Evolutionary conservation across 2,113 vertebrate species (phyloP), one percentile per base, ranked within the genome.

Genomic region (Barbus barbus): DNA sequence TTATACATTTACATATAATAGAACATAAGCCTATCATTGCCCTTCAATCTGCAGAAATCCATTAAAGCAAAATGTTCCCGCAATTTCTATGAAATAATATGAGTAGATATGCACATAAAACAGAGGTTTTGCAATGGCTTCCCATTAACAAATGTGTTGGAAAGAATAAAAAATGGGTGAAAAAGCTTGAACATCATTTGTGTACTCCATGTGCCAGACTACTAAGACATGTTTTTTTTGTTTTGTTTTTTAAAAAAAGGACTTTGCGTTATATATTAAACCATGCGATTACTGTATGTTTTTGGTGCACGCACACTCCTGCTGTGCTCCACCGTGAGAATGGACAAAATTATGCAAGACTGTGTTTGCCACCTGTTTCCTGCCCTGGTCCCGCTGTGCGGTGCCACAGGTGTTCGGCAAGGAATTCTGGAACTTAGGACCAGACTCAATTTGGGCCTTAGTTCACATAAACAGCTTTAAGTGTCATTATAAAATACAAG

Each of bases 351-450:
- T 48, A 36, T 71, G 53, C 33, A 33, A 78, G 63, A 79, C 38
- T 82, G 46, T 41, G 36, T 44, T 82, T 75, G 61, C 53, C 71
- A 85, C 81, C 88, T 89, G 81, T 75, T 89, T 84, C 82, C 73
- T 82, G 78, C 28, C 3, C 22, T 26, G 33, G 48, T 46, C 48
- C 79, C 82, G 9, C 51, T 69, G 81, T 24, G 65, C 8, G 48
- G 48, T 56, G 60, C 51, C 75, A 78, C 86, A 87, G 83, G 73
- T 85, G 86, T 71, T 77, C 78, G 22, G 24, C 8, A 51, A 13
- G 1, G 28, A 74, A 74, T 79, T 75, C 41, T 56, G 2, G 24
- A 36, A 38, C 73, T 38, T 51, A 67, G 20, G 44, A 83, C 46
- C 58, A 18, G 31, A 33, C 69, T 67, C 33, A 7, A 18, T 56